Percentiles rank a stretch among this genome's conserved stretches.
Evolutionary conservation across 1,140 invertebrate species (phyloP).

Genomic region (Aphaenogaster floridana): DNA sequence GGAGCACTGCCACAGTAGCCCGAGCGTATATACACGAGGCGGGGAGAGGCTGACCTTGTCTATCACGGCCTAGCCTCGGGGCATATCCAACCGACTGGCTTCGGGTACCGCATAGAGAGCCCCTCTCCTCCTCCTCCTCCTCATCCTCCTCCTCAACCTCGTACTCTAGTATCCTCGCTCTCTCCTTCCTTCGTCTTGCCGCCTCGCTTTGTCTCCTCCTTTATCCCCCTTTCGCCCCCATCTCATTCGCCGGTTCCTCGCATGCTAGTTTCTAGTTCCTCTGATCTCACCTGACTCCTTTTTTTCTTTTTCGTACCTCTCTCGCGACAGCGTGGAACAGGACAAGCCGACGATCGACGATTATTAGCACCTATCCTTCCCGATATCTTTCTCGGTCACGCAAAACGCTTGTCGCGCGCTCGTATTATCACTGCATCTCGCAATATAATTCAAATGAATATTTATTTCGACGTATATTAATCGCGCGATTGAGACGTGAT

Average conservation of each 20-base stretch:
- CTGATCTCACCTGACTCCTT: constrained; percentile 62
- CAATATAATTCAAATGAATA: constrained; percentile 18
- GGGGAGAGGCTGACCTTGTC: constrained; percentile 87
- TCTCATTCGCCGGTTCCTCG: constrained; percentile 61
- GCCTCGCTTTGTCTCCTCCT: constrained; percentile 61
- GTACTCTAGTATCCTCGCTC: constrained; percentile 59
- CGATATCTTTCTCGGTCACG: constrained; percentile 1
- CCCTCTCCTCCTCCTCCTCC: constrained; percentile 48
- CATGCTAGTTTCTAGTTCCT: constrained; percentile 60
- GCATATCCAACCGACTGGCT: constrained; percentile 86
- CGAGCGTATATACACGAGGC: constrained; percentile 57
- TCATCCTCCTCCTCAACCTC: constrained; percentile 41
- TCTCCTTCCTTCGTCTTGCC: constrained; percentile 39
- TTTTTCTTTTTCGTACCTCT: constrained; percentile 2
- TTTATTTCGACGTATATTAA: constrained; percentile 28
- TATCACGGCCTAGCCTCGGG: constrained; percentile 86
- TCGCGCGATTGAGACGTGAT: neutral
- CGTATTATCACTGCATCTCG: neutral
- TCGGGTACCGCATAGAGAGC: constrained; percentile 84
- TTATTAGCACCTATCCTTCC: constrained; percentile 36
- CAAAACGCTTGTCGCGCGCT: neutral
- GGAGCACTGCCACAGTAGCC: constrained; percentile 72
- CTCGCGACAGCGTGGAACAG: neutral
- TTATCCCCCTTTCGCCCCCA: constrained; percentile 9
- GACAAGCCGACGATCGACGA: constrained; percentile 33